Evolutionary conservation across 2,797 vertebrate species (phyloP).

Genomic region (Trichosurus vulpecula): DNA sequence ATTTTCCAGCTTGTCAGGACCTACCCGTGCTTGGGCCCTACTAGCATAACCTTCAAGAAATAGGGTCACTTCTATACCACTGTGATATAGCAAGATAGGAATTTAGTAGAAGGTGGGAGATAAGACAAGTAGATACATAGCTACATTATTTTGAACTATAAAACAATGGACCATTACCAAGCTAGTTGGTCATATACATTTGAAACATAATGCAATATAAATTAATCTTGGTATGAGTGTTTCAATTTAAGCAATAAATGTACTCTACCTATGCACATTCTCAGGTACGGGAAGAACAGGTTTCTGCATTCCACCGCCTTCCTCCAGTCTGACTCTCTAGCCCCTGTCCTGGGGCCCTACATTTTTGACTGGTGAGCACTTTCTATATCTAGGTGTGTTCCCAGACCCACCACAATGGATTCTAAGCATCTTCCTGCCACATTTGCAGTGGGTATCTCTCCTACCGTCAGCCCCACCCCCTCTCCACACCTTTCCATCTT

Average conservation of each 20-base stretch:
- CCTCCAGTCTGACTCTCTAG: background rate
- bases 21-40: background rate
- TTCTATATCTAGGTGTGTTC: background rate
- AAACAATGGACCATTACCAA: background rate
- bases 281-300: background rate
- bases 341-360: background rate
- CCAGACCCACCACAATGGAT: background rate
- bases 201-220: background rate
- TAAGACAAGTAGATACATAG: background rate
- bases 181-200: background rate
- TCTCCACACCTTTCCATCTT: background rate
- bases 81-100: background rate
- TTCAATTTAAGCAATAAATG: background rate
- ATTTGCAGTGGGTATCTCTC: background rate
- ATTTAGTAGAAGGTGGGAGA: background rate
- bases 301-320: background rate
- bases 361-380: background rate
- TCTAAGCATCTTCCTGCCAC: background rate
- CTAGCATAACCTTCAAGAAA: background rate
- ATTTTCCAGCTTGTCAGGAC: background rate
- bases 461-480: accelerated
- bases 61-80: background rate
- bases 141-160: background rate
- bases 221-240: background rate
- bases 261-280: background rate